A percentile compares a stretch with the other conserved stretches of the same genome.
phyloP scores from a whole-genome alignment of 2,888 invertebrate genomes.

The Zygogramma bicolorata region DNA sequence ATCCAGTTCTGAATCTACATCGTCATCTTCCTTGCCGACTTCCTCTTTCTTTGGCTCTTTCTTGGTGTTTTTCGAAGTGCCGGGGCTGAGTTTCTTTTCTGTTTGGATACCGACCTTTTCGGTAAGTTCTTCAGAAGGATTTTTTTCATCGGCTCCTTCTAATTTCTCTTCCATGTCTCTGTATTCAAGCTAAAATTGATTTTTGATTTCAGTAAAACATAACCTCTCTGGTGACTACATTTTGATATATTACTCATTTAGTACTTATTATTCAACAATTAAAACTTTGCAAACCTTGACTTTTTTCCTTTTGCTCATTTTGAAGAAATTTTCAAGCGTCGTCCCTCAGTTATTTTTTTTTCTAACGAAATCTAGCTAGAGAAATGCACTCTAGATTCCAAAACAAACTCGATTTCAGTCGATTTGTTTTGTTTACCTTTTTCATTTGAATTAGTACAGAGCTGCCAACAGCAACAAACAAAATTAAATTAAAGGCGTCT shows the following conservation, averaged over 20 bases:
- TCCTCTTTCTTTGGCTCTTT: slow-evolving; percentile 63
- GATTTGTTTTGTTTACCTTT: too few relatives aligned
- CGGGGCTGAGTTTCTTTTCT: slow-evolving; percentile 71
- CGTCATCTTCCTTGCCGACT: slow-evolving; percentile 73
- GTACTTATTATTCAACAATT: background rate
- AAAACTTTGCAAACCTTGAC: slow-evolving; percentile 56
- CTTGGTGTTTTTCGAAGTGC: slow-evolving; percentile 67
- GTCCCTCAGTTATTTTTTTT: too few relatives aligned
- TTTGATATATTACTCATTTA: background rate
- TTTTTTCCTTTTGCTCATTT: slow-evolving; percentile 65
- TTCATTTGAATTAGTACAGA: too few relatives aligned
- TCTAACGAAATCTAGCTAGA: too few relatives aligned
- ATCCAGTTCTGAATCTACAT: slow-evolving; percentile 75
- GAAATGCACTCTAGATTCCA: too few relatives aligned
- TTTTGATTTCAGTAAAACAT: slow-evolving; percentile 26
- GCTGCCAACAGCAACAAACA: too few relatives aligned
- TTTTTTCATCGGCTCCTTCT: slow-evolving; percentile 72
- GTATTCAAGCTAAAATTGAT: slow-evolving; percentile 71
- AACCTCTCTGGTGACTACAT: slow-evolving; percentile 41
- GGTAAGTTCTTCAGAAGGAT: slow-evolving; percentile 60
- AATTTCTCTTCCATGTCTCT: slow-evolving; percentile 78
- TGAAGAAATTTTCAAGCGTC: slow-evolving; percentile 15
- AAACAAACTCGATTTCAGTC: too few relatives aligned
- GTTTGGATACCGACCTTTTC: slow-evolving; percentile 71
- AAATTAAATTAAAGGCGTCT: too few relatives aligned